Evolutionary conservation across 2,113 vertebrate genomes (phyloP).

Genomic region (Cyprinodon variegatus): DNA sequence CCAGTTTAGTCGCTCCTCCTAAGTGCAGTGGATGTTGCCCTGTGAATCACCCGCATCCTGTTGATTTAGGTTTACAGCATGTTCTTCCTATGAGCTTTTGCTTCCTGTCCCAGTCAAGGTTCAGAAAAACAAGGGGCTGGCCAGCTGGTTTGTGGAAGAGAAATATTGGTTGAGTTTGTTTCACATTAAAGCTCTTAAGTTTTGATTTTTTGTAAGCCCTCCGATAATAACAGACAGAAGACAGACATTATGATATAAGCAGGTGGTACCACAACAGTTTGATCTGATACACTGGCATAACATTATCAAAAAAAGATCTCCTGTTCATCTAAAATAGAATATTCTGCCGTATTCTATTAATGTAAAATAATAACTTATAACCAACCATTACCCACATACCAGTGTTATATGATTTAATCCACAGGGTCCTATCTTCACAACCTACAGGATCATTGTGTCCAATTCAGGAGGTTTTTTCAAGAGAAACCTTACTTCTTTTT

Average conservation of each 20-base stretch:
- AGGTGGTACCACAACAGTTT: not conserved
- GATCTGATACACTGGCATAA: not conserved
- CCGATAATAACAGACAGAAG: too few species aligned
- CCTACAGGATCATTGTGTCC: not conserved
- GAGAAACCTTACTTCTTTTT: too few species aligned
- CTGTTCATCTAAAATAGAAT: not conserved
- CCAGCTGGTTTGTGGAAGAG: not conserved
- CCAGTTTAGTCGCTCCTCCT: not conserved
- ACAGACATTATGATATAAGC: too few species aligned
- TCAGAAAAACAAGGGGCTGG: not conserved
- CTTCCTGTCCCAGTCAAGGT: constrained; percentile 40
- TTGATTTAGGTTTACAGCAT: constrained; percentile 56
- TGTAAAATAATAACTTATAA: not conserved
- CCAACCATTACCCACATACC: not conserved
- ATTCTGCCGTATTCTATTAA: not conserved
- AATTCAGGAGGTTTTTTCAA: too few species aligned
- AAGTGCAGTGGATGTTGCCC: constrained; percentile 29
- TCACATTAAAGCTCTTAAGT: not conserved
- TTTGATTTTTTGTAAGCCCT: not conserved
- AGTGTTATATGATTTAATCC: not conserved
- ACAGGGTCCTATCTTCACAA: too few species aligned
- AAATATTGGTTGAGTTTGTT: not conserved
- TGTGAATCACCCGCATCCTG: constrained; percentile 63
- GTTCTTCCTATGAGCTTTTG: constrained; percentile 53
- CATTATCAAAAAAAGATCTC: not conserved